These are phyloP conservation scores for Muschampia plurimacula DNA, from an alignment of 2,888 invertebrate genomes.

Conservation along the genomic window DNA sequence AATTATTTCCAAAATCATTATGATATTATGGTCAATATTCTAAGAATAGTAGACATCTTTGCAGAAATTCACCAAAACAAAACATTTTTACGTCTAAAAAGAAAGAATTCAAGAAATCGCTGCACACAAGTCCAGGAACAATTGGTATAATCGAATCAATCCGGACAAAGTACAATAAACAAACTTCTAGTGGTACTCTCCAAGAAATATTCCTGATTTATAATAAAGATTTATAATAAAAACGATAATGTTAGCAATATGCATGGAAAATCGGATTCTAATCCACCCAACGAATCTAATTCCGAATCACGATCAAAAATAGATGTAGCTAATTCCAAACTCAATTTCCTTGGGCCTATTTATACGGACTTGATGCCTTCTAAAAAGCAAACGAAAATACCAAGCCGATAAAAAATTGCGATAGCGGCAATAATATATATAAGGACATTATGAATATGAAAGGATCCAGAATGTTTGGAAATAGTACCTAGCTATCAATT, in stretches of 20 bases:
- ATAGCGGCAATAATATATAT: slow-evolving; percentile 33
- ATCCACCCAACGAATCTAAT: slow-evolving; percentile 34
- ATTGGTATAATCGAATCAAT: slow-evolving; percentile 45
- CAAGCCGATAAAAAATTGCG: slow-evolving; percentile 31
- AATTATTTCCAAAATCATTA: neutral
- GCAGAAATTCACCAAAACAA: slow-evolving; percentile 61
- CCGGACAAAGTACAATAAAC: slow-evolving; percentile 25
- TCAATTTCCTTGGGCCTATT: slow-evolving; percentile 40
- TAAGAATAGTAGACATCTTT: slow-evolving; percentile 22
- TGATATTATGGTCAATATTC: too few species aligned
- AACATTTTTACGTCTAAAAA: slow-evolving; percentile 52
- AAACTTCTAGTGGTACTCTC: slow-evolving; percentile 10
- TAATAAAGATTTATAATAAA: slow-evolving; percentile 49
- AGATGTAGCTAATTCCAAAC: slow-evolving; percentile 38
- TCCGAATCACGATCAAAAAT: slow-evolving; percentile 33
- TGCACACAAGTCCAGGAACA: slow-evolving; percentile 55
- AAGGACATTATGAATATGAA: slow-evolving; percentile 44
- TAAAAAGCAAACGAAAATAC: slow-evolving; percentile 23
- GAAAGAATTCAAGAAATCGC: slow-evolving; percentile 53
- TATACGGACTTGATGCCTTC: slow-evolving; percentile 32
- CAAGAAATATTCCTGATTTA: slow-evolving; percentile 51
- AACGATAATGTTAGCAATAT: slow-evolving; percentile 51
- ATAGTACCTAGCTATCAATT: slow-evolving; percentile 9
- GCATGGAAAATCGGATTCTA: slow-evolving; percentile 36
- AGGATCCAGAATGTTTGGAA: slow-evolving; percentile 12